Percentiles rank a stretch among this genome's conserved stretches.
phyloP scores from a whole-genome alignment of 2,113 vertebrate genomes.

The Cryptotis parvus region DNA sequence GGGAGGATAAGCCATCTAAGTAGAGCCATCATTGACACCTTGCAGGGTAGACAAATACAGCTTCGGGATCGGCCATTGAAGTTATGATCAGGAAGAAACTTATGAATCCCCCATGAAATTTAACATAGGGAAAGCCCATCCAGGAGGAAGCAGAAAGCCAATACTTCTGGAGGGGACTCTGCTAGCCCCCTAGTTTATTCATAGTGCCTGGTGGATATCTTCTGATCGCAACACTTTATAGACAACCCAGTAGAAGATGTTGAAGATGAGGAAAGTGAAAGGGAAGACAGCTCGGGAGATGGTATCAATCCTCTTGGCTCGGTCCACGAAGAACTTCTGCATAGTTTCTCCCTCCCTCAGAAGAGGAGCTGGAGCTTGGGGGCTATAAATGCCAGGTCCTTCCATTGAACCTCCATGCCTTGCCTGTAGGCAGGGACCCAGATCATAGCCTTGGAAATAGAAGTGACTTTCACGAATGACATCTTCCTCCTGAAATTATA shows the following conservation, averaged over 20 bases:
- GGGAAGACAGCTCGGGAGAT: conserved; percentile 95
- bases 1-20: conserved; percentile 43
- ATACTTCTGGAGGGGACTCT: not conserved
- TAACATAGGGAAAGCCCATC: not conserved
- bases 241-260: conserved; percentile 96
- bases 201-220: conserved; percentile 91
- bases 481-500: conserved; percentile 90
- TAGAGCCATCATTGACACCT: conserved; percentile 21
- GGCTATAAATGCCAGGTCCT: conserved; percentile 83
- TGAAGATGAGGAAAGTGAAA: conserved; percentile 96
- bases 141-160: conserved; percentile 45
- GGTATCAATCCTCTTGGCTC: conserved; percentile 95
- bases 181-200: conserved; percentile 54
- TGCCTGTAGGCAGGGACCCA: conserved; percentile 92
- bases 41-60: conserved; percentile 11
- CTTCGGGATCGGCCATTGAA: conserved; percentile 13
- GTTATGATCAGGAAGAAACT: not conserved
- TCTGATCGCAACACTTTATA: conserved; percentile 95
- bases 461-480: conserved; percentile 90
- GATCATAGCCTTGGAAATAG: conserved; percentile 92
- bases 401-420: conserved; percentile 88
- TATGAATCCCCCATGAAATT: not conserved
- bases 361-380: conserved; percentile 81
- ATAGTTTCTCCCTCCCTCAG: conserved; percentile 87
- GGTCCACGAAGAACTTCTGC: conserved; percentile 89